These are phyloP conservation scores for Chloroceryle amazona DNA, from an alignment of 2,797 vertebrate genomes.

Conservation along the genomic window DNA sequence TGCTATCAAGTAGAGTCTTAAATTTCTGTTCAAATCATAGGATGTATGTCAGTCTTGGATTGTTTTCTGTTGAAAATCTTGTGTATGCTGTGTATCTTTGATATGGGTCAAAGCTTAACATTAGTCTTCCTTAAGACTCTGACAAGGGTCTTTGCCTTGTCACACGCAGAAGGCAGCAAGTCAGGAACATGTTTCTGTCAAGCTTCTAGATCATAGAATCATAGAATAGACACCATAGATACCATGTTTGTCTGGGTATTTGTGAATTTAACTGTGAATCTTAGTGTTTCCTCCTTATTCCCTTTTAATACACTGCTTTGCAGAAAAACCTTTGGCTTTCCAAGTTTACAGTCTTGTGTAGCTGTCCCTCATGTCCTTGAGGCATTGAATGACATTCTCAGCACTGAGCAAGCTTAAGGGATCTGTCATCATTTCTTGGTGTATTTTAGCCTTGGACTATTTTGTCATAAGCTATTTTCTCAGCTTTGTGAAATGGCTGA, in stretches of 20 bases:
- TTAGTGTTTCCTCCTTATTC: neutral
- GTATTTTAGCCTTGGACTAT: neutral
- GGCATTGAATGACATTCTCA: neutral
- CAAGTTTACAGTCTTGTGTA: fast-evolving
- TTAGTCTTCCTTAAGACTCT: neutral
- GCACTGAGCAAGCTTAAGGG: neutral
- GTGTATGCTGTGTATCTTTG: neutral
- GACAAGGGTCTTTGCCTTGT: neutral
- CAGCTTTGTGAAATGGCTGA: neutral
- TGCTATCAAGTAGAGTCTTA: neutral
- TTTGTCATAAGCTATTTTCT: neutral
- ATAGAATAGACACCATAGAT: neutral
- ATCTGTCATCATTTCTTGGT: neutral
- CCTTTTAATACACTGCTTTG: neutral
- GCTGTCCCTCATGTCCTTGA: neutral
- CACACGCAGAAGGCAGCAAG: neutral
- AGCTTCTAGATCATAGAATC: neutral
- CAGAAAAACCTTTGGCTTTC: neutral
- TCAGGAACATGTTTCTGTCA: neutral
- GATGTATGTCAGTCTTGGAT: neutral
- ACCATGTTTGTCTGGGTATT: fast-evolving
- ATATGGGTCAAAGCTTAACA: neutral
- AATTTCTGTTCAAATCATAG: neutral
- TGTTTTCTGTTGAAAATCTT: neutral
- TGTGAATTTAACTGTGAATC: neutral